Base-by-base conservation (phyloP, 2,888 invertebrate species). In the Trichacis sp. region DNA sequence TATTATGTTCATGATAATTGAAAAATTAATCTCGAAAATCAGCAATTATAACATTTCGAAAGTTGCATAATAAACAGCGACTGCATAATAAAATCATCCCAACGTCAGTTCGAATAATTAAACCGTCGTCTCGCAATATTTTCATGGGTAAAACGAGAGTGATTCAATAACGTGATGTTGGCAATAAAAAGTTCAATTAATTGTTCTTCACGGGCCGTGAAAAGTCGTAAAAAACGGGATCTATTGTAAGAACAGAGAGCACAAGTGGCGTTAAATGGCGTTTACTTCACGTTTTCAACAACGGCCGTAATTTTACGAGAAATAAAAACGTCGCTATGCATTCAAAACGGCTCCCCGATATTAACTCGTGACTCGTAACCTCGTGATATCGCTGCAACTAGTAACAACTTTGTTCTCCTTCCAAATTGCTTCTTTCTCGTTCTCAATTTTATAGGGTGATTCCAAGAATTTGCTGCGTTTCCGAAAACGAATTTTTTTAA, bases 271-370 rank as follows among this genome's bases (percentile, higher is more conserved):
- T 63, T 63, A 63, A 67, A 33, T 59, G 63, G 49, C 51, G 20
- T 55, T 42, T 46, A 54, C 54, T 40, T 62, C 70, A 64, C 57
- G 59, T n/a, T n/a, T 64, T 66, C 54, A 64, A 52, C 51, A 64
- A 58, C 67, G 50, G 17, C 51, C 59, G 61, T 68, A 70, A 74
- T 71, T 70, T 69, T 56, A 18, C 15, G 30, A 62, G 45, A 70
- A 66, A 71, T 73, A 72, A 73, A 73, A 75, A 70, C 60, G 63
- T 71, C 70, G 43, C 55, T 60, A 38, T 57, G 63, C 57, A 63
- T 63, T 63, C 63, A 63, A 57, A 63, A 71, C 68, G 69, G 59
- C 33, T 52, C 53, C 38, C 56, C 63, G 72, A 72, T 74, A 75
- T 76, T 75, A 73, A 74, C 72, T 70, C 40, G 65, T 55, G 49